Conservation (phyloP, 2,888 invertebrate species). For the Torymus tubicola region DNA sequence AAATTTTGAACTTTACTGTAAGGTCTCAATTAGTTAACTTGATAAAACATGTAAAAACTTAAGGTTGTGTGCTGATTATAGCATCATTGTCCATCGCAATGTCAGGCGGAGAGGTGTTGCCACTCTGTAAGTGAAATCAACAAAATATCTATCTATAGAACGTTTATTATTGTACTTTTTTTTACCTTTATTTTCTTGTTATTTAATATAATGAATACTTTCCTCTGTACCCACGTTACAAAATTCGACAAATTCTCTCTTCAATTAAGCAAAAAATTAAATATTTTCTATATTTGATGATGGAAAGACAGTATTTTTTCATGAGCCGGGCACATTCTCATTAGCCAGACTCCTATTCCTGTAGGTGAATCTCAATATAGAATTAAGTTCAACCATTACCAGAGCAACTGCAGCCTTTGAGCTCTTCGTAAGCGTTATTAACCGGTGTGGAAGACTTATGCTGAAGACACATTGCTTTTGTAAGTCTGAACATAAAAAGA, state of each 20-base stretch:
- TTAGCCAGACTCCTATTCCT: slow-evolving; percentile 54
- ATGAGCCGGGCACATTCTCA: slow-evolving; percentile 24
- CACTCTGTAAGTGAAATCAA: slow-evolving; percentile 76
- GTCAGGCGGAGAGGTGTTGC: slow-evolving; percentile 75
- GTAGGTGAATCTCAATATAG: slow-evolving; percentile 57
- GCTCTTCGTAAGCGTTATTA: slow-evolving; percentile 60
- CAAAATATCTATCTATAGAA: slow-evolving; percentile 73
- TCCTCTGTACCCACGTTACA: slow-evolving; percentile 42
- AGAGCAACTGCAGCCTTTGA: slow-evolving; percentile 60
- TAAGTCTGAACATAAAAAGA: slow-evolving; percentile 62
- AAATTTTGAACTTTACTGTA: slow-evolving; percentile 44
- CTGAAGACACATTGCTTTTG: slow-evolving; percentile 64
- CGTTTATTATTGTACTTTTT: slow-evolving; percentile 62
- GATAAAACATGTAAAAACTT: slow-evolving; percentile 66
- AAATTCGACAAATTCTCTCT: slow-evolving; percentile 47
- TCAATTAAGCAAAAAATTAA: slow-evolving; percentile 44
- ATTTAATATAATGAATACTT: slow-evolving; percentile 44
- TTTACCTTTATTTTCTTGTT: slow-evolving; percentile 53
- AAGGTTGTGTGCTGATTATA: slow-evolving; percentile 75
- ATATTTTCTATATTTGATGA: slow-evolving; percentile 41
- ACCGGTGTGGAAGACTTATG: slow-evolving; percentile 63
- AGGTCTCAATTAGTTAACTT: slow-evolving; percentile 61
- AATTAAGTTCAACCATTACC: slow-evolving; percentile 60
- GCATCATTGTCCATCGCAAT: slow-evolving; percentile 75
- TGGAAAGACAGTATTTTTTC: slow-evolving; percentile 46